Evolutionary conservation across 2,797 vertebrate genomes (phyloP), one percentile per base, ranked within the genome.

Genomic region (Darevskia nairensis): DNA sequence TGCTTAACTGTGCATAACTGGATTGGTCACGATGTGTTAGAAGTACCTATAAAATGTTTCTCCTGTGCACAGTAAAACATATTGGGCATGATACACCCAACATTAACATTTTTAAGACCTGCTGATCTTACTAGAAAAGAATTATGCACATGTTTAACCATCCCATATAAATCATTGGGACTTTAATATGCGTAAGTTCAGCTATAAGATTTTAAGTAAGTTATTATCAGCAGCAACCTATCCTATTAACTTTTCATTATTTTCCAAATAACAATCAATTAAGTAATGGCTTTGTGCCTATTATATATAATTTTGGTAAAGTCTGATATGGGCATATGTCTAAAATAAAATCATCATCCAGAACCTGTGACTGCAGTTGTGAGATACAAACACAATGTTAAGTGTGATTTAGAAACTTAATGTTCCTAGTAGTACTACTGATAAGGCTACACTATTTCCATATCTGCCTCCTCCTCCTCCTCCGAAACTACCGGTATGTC

Each of bases 181-280:
- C 4, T 29, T 77, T 17, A 75, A 75, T 77, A 77, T 41, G 39
- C 3, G 46, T 21, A 44, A 6, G 10, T 46, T 77, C 19, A 41
- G 11, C 75, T 77, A 39, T 72, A 35, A 19, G 4, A 84, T 74
- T 75, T 55, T 66, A 17, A 69, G 86, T 13, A 32, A 55, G 19
- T 80, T 35, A 11, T 72, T 87, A 80, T 88, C 91, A 74, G 2
- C 71, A 82, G 64, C n/a, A 86, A 64, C 32, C 85, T 64, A 41
- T 82, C 39, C 3, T 85, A 86, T 90, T 87, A 89, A 10, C 1
- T 39, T 75, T n/a, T 15, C 6, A 25, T 27, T 46, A 29, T 76
- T 25, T 55, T 68, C 55, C 50, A 55, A 75, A 75, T 61, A 6
- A 64, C 78, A 19, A 32, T 5, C 55, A 61, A 46, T 89, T 23